Evolutionary conservation across 2,797 vertebrate species (phyloP), one percentile per base, ranked within the genome.

Genomic region (Lepus oiostolus): DNA sequence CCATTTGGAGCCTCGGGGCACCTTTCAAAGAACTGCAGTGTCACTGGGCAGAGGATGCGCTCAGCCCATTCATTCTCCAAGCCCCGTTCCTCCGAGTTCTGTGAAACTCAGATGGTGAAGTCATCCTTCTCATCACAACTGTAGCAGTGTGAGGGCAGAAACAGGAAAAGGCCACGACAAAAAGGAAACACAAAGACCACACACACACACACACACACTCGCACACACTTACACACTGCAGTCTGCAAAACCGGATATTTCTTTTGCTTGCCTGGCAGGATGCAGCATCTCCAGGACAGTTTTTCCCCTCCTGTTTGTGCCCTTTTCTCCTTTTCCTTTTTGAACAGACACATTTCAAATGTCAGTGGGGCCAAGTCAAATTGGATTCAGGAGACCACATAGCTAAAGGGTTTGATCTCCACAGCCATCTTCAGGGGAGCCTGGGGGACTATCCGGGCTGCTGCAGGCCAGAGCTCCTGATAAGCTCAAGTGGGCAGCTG

Each of bases 121-220:
- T 95, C 95, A 96, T 98, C 95, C n/a, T 95, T 96, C 95, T 94
- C 87, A 71, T 97, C 96, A 79, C 58, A 98, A 97, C 97, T 92
- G 97, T 79, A 67, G 81, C 38, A 4, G 91, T 93, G 92, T 95
- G 91, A 85, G 67, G 96, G 82, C 93, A 95, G 98, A 98, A 98
- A 98, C 97, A 98, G 97, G 98, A 98, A 98, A 98, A 97, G 95
- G 95, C 96, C 94, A 35, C 71, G 96, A 96, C 88, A 42, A 85
- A 95, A 82, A 96, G 68, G 94, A 89, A 68, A 42, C 91, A n/a
- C 42, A 76, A 89, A 97, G 97, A 85, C 28, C 42, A 16, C 58
- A 67, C 83, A 74, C 89, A 71, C 67, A 16, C 38, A 16, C 80
- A 91, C 38, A 17, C 80, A 91, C 38, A 35, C 35, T 35, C 35